Evolutionary conservation across 1,140 invertebrate species (phyloP), one percentile per base, ranked within the genome.

Genomic region (Heliconius nattereri): DNA sequence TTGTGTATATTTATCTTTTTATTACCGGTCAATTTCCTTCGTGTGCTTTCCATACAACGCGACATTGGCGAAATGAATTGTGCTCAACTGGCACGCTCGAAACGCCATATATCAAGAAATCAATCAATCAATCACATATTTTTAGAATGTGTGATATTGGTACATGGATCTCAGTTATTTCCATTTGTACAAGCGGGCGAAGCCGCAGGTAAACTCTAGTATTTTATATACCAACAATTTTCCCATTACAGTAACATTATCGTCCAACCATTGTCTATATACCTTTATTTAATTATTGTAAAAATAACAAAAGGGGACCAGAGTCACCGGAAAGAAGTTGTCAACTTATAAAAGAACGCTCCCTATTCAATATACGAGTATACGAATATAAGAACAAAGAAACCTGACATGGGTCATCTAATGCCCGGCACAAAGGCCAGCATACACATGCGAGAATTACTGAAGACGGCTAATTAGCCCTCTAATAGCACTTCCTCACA

Each of bases 391-490:
- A 57, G n/a, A 57, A 57, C 20, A 57, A 57, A 57, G 20, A 57
- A 57, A 57, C n/a, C 20, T 57, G 54, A 57, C 54, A 23, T 57
- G 54, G 54, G 54, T 57, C 54, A 57, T 57, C 54, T 57, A 57
- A 57, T 57, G n/a, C 1, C 54, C n/a, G 9, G 23, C 54, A 57
- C 54, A 57, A 57, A 57, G 54, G 54, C n/a, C 54, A 37, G 75
- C 37, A 76, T 76, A 66, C 60, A 66, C 60, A 66, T 66, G 60
- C 60, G 60, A 29, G 60, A 66, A 66, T 70, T 76, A 76, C 60
- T 49, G 75, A 76, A 76, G 60, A 71, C 60, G 37, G 75, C 75
- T 76, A 76, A 76, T 70, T 76, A 76, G 57, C 60, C 37, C n/a
- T 23, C 60, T 76, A 76, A 76, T 76, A 54, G 75, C 75, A 71